Evolutionary conservation across 2,797 vertebrate species (phyloP).

Genomic region (Enteromius unitaeniatus): DNA sequence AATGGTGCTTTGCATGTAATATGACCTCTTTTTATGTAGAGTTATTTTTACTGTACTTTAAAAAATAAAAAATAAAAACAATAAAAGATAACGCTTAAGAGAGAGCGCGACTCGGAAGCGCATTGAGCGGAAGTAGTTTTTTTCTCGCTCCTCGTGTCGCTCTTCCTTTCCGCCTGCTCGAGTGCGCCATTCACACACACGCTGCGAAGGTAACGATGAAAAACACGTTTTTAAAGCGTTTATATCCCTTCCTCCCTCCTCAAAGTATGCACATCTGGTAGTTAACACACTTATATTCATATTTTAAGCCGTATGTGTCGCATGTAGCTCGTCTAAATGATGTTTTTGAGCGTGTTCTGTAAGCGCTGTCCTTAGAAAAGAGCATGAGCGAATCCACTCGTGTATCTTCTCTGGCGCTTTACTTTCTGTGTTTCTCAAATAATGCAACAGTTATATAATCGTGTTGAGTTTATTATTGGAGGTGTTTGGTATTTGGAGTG

Average conservation of each 20-base stretch:
- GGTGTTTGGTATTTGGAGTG: neutral
- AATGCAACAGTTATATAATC: neutral
- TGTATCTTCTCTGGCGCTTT: neutral
- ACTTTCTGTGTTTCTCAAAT: neutral
- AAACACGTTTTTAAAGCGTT: neutral
- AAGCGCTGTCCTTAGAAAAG: neutral
- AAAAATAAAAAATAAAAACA: too few relatives aligned
- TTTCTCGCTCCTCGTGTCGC: slow-evolving; percentile 35
- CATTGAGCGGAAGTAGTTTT: slow-evolving; percentile 33
- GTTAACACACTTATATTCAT: neutral
- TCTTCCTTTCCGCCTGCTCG: slow-evolving; percentile 39
- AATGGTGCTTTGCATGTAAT: too few relatives aligned
- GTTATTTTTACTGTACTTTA: too few relatives aligned
- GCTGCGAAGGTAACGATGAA: slow-evolving; percentile 32
- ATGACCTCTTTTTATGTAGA: too few relatives aligned
- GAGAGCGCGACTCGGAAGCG: slow-evolving; percentile 2
- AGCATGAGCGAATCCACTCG: neutral
- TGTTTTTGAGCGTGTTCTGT: neutral
- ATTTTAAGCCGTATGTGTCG: neutral
- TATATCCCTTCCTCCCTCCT: neutral
- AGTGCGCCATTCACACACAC: slow-evolving; percentile 42
- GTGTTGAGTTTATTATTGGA: neutral
- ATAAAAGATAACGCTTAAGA: too few relatives aligned
- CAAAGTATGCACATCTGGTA: neutral
- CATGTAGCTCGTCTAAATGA: neutral